Conservation (phyloP, 2,113 vertebrate species). For the Mastomys natalensis region DNA sequence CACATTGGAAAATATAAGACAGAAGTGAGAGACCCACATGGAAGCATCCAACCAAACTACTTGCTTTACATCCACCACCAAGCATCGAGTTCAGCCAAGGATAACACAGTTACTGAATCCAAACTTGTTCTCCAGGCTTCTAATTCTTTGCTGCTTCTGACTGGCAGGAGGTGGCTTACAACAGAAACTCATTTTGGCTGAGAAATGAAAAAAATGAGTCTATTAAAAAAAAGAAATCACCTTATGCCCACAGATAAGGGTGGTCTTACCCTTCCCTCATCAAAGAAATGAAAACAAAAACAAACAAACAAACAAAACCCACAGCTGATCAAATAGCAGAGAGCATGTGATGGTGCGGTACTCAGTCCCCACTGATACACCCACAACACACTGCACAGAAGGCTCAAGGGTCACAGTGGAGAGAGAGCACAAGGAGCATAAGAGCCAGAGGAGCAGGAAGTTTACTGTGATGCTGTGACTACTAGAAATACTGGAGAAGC, state of each 20-base stretch:
- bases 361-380: neutral
- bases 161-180: neutral
- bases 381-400: neutral
- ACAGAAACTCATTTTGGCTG: neutral
- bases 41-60: neutral
- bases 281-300: neutral
- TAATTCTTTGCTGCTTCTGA: neutral
- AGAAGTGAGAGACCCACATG: neutral
- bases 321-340: neutral
- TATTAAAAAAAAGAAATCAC: neutral
- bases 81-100: neutral
- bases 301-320: neutral
- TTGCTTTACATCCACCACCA: fast-evolving
- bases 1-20: neutral
- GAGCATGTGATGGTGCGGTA: neutral
- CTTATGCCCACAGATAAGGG: neutral
- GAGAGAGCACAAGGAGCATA: neutral
- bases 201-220: neutral
- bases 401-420: neutral
- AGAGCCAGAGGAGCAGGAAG: neutral
- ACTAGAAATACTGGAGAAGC: neutral
- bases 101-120: neutral
- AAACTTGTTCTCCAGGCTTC: neutral
- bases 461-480: neutral
- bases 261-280: neutral